Conservation (phyloP, 2,797 vertebrate genomes). For the Ceryle rudis region DNA sequence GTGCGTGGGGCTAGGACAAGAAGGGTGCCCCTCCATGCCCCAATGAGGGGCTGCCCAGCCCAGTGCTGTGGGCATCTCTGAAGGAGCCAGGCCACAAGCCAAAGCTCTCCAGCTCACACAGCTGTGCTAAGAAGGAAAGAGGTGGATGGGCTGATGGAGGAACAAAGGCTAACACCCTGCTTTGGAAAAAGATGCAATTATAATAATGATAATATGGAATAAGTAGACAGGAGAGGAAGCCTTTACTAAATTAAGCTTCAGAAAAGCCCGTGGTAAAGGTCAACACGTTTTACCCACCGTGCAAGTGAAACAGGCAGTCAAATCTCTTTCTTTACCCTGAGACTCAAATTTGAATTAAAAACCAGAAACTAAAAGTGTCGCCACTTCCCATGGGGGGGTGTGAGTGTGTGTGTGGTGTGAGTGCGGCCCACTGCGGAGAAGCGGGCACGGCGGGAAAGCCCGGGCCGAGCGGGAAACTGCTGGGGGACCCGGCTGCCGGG, state of each 20-base stretch:
- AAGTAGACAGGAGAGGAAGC: accelerated
- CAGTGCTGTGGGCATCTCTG: accelerated
- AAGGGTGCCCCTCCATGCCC: accelerated
- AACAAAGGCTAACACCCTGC: background rate
- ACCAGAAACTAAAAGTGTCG: no score
- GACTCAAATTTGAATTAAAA: background rate
- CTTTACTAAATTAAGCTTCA: background rate
- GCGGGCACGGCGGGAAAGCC: no score
- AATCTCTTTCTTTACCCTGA: background rate
- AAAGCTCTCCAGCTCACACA: accelerated
- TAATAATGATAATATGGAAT: no score
- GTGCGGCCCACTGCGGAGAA: no score
- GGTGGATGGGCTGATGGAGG: accelerated
- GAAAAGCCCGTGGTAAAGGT: background rate
- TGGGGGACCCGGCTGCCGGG: no score
- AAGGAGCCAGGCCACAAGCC: background rate
- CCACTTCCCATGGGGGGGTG: no score
- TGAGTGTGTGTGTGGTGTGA: no score
- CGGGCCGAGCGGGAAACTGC: no score
- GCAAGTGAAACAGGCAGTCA: no score
- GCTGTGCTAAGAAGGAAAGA: background rate
- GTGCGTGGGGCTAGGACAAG: accelerated
- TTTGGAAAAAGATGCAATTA: background rate
- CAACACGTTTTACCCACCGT: background rate
- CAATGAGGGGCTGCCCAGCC: accelerated